These are phyloP conservation scores for Proteles cristata DNA, from an alignment of 2,113 vertebrate genomes.

Conservation along the genomic window DNA sequence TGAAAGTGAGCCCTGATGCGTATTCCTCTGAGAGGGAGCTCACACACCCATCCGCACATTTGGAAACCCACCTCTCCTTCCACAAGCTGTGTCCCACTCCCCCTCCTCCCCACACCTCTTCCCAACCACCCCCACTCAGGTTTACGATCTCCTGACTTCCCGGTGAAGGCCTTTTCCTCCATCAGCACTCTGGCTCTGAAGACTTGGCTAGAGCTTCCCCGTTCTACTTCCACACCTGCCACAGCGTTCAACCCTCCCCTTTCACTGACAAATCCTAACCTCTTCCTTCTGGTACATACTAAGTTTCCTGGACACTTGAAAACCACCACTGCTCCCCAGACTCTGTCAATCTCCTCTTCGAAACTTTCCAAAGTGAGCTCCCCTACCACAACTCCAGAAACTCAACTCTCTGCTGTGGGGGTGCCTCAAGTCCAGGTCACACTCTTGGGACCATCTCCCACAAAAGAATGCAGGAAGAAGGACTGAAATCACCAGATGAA, in stretches of 20 bases:
- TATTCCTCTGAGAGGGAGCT: neutral
- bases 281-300: neutral
- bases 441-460: neutral
- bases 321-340: neutral
- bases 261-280: neutral
- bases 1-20: neutral
- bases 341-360: neutral
- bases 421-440: neutral
- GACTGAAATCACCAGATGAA: neutral
- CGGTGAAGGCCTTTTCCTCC: neutral
- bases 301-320: neutral
- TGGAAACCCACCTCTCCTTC: neutral
- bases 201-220: neutral
- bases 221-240: neutral
- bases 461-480: neutral
- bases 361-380: neutral
- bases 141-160: neutral
- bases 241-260: accelerated
- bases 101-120: neutral
- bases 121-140: neutral
- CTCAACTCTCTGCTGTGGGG: neutral
- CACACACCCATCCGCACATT: neutral
- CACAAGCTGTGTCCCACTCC: neutral
- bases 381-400: neutral
- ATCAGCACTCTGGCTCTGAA: neutral